phyloP scores from a whole-genome alignment of 1,140 invertebrate species.

The Drosophila takahashii region DNA sequence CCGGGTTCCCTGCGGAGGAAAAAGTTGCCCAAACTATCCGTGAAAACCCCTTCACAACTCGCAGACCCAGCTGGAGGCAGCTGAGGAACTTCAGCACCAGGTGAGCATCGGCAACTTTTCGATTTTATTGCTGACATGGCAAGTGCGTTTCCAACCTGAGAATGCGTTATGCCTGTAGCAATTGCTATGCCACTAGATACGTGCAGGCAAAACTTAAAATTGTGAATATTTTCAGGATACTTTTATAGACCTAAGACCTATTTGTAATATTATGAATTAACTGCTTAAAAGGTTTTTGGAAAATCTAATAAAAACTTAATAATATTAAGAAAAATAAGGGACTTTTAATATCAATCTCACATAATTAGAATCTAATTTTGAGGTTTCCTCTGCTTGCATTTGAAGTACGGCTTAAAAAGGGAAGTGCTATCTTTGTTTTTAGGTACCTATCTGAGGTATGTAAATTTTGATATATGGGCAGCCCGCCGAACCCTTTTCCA shows the following conservation, averaged over 20 bases:
- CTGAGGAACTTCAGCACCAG: slow-evolving; percentile 41
- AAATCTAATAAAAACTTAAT: too few relatives aligned
- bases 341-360: not conserved
- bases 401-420: not conserved
- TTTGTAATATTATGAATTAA: not conserved
- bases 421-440: not conserved
- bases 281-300: not conserved
- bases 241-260: not conserved
- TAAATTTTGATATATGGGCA: slow-evolving; percentile 16
- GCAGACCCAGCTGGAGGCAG: slow-evolving; percentile 28
- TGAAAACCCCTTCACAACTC: slow-evolving; percentile 63
- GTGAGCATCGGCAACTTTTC: slow-evolving; percentile 70
- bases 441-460: slow-evolving; percentile 1
- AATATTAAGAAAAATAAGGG: too few relatives aligned
- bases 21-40: slow-evolving; percentile 74
- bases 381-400: not conserved
- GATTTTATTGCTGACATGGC: slow-evolving; percentile 70
- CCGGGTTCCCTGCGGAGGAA: slow-evolving; percentile 54
- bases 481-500: not conserved
- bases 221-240: slow-evolving; percentile 2
- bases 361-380: not conserved
- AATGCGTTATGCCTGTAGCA: slow-evolving; percentile 23
- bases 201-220: slow-evolving; percentile 10
- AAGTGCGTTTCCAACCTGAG: slow-evolving; percentile 21
- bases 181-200: slow-evolving; percentile 23